A percentile compares a stretch with the other conserved stretches of the same genome.
Evolutionary conservation across 2,113 vertebrate species (phyloP).

Genomic region (Sclerurus mexicanus): DNA sequence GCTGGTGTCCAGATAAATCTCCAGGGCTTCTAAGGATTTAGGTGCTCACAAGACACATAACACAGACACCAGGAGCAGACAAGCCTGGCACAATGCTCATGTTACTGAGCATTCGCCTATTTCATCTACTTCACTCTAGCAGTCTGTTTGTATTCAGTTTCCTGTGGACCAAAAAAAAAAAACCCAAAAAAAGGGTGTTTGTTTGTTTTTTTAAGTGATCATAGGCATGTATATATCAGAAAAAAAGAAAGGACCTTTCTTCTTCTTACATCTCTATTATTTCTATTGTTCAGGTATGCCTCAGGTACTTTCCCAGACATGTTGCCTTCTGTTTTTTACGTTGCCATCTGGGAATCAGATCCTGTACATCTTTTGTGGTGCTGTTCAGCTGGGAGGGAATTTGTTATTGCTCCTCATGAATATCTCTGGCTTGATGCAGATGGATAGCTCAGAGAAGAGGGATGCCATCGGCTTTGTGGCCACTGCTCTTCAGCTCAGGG

Average conservation of each 20-base stretch:
- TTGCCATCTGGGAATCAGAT: conserved; percentile 47
- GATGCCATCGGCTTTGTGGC: background rate
- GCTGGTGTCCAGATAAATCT: background rate
- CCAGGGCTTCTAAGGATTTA: background rate
- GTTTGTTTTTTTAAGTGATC: conserved; percentile 29
- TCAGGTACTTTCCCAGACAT: conserved; percentile 60
- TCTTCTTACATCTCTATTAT: conserved; percentile 57
- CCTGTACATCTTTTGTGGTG: conserved; percentile 13
- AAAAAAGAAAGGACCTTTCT: conserved; percentile 41
- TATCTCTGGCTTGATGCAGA: background rate
- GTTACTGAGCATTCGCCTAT: background rate
- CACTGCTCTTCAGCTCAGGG: rapidly evolving
- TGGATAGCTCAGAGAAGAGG: background rate
- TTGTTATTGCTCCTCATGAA: background rate
- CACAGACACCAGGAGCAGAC: background rate
- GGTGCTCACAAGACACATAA: background rate
- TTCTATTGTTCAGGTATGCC: conserved; percentile 64
- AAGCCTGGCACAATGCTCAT: background rate
- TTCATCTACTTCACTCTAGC: background rate
- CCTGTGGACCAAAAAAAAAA: background rate
- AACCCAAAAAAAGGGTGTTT: background rate
- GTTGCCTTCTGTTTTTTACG: conserved; percentile 60
- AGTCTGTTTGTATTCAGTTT: background rate
- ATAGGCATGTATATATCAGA: conserved; percentile 28
- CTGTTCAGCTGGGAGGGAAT: background rate